Evolutionary conservation across 2,113 vertebrate genomes (phyloP).

Genomic region (Sakesphorus luctuosus): DNA sequence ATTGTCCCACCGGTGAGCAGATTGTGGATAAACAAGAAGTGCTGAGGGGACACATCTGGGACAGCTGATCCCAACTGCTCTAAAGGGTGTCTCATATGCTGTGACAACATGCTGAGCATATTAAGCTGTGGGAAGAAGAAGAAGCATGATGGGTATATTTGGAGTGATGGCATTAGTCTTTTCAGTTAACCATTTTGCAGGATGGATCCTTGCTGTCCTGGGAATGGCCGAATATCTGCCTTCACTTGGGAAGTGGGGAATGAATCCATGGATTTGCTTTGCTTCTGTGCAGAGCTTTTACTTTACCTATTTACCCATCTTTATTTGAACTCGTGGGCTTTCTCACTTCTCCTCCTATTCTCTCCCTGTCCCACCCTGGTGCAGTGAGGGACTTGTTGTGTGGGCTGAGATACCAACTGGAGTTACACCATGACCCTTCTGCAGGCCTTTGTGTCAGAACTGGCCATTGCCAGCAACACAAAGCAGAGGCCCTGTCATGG

Average conservation of each 20-base stretch:
- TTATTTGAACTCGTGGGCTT: neutral
- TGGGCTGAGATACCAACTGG: neutral
- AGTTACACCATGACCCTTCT: neutral
- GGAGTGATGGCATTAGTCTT: neutral
- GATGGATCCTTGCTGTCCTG: neutral
- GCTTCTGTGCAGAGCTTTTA: neutral
- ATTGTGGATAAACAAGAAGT: neutral
- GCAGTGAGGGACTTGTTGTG: neutral
- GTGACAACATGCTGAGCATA: neutral
- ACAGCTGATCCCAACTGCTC: neutral
- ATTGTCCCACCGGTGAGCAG: neutral
- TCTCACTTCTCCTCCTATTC: neutral
- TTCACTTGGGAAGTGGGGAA: neutral
- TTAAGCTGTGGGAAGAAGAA: neutral
- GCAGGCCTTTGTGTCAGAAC: neutral
- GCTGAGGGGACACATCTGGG: neutral
- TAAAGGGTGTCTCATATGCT: neutral
- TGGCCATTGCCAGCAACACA: neutral
- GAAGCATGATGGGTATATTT: neutral
- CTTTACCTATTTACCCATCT: neutral
- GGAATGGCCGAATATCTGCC: neutral
- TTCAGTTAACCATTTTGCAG: neutral
- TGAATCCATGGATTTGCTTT: neutral
- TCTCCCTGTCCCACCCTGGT: neutral
- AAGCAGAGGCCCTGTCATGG: neutral